Base-by-base conservation (phyloP, 2,113 vertebrate species). In the Excalfactoria chinensis region DNA sequence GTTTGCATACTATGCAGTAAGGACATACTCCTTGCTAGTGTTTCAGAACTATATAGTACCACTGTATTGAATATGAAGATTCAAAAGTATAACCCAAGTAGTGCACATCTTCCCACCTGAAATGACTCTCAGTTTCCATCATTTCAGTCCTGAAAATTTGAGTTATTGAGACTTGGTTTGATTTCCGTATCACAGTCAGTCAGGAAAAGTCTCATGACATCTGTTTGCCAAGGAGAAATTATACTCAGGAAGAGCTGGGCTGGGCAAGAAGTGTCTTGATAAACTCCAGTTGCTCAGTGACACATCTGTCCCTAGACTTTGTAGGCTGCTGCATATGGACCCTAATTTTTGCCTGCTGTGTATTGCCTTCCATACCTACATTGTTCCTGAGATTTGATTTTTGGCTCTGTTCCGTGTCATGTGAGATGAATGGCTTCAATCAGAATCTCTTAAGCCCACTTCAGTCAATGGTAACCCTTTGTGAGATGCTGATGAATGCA, bases 391-490 rank as follows among this genome's bases (percentile, higher is more conserved):
- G 44, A 72, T 90, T 84, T 88, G 68, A 73, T 88, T 90, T 90
- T 41, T 68, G 32, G 79, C 88, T 69, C 58, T 78, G 26, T 56
- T 88, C 43, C 49, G 23, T 72, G 55, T 90, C 70, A 46, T 84
- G 35, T 69, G 67, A 87, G 86, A 88, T 90, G 67, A 94, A 88
- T 82, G 53, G 19, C 41, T 87, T 93, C 90, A 93, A 90, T 90
- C 92, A 92, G 84, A 79, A 59, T 70, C 85, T 80, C 55, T 89
- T 69, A 70, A 87, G 72, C 23, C 26, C 12, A 3, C 49, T 89
- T 79, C 28, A 75, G 81, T 84, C 0, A 0, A 30, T 48, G 32
- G 46, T 30, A 84, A 86, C 67, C n/a, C 59, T 67, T 69, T 76
- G 59, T 69, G 58, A 88, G 56, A 26, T 55, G 32, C 71, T 62